These are phyloP conservation scores for Hylomyscus alleni DNA, from an alignment of 2,797 vertebrate genomes.

Conservation along the genomic window DNA sequence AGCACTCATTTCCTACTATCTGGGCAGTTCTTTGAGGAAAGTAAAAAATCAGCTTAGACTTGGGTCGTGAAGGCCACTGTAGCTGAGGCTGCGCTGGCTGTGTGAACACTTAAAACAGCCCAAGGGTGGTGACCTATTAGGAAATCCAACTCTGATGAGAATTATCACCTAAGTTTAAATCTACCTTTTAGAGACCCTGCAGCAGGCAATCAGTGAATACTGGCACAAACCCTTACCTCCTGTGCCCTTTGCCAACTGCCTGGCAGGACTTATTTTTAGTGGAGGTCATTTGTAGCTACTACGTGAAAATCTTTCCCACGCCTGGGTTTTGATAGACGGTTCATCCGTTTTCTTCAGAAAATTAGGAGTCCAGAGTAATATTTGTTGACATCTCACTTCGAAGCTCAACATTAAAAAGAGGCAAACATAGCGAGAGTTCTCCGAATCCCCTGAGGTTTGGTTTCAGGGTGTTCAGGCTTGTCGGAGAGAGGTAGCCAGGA, in stretches of 20 bases:
- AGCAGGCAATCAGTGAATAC: background rate
- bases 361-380: background rate
- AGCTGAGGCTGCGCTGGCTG: background rate
- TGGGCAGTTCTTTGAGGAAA: background rate
- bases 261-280: slow-evolving; percentile 74
- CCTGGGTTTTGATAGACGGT: background rate
- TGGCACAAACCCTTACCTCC: background rate
- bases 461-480: background rate
- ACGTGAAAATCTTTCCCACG: background rate
- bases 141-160: background rate
- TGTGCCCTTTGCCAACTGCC: slow-evolving; percentile 13
- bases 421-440: background rate
- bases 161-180: background rate
- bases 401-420: slow-evolving; percentile 25
- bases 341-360: background rate
- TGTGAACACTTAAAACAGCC: too few relatives aligned
- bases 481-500: background rate
- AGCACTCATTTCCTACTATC: background rate
- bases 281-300: background rate
- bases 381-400: background rate
- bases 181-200: background rate
- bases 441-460: background rate
- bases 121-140: background rate
- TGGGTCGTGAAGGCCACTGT: background rate
- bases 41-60: slow-evolving; percentile 53